Evolutionary conservation across 2,797 vertebrate genomes (phyloP).

Genomic region (Trachurus trachurus): DNA sequence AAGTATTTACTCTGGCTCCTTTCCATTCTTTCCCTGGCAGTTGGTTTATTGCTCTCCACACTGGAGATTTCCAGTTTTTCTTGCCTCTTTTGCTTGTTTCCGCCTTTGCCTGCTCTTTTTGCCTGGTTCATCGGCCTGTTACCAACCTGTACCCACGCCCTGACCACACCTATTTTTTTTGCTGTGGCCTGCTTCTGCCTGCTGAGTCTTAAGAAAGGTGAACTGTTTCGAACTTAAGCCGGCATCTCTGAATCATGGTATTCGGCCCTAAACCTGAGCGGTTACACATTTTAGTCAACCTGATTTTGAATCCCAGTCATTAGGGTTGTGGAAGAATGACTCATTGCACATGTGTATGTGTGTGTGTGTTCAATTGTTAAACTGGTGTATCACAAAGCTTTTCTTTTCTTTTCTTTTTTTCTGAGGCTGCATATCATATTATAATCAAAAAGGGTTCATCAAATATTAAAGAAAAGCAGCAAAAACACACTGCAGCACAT

Average conservation of each 20-base stretch:
- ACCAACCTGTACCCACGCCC: neutral
- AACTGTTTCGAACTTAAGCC: neutral
- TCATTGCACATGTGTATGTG: slow-evolving; percentile 3
- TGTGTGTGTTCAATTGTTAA: slow-evolving; percentile 51
- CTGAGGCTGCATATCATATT: slow-evolving; percentile 26
- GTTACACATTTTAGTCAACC: neutral
- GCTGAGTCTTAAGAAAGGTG: neutral
- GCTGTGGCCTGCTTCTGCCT: neutral
- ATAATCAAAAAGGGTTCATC: slow-evolving; percentile 19
- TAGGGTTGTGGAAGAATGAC: slow-evolving; percentile 30
- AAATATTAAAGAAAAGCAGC: slow-evolving; percentile 35
- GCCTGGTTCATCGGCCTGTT: neutral
- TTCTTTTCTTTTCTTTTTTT: neutral
- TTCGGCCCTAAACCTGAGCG: neutral
- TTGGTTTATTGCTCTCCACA: neutral
- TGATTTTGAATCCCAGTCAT: neutral
- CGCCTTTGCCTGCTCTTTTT: neutral
- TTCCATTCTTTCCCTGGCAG: neutral
- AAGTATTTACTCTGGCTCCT: neutral
- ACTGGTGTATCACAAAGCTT: slow-evolving; percentile 8
- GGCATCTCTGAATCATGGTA: neutral
- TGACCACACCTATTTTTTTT: neutral
- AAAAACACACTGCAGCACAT: neutral
- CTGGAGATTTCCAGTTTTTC: neutral
- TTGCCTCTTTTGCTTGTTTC: neutral